Percentiles rank a stretch among this genome's conserved stretches.
Evolutionary conservation across 1,140 invertebrate genomes (phyloP).

Genomic region (Ctenoplectra terminalis): DNA sequence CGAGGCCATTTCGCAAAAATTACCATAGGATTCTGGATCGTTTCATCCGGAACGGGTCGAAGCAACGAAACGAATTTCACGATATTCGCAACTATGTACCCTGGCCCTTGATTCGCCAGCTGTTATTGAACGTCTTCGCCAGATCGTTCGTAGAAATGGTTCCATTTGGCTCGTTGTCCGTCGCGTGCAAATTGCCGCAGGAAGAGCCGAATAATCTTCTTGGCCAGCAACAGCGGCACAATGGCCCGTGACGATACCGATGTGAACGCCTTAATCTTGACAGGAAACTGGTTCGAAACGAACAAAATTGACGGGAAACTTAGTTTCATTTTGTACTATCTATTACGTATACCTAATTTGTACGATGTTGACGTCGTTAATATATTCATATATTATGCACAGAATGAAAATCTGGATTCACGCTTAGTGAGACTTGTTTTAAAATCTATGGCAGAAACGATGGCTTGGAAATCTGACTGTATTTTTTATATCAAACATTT

Average conservation of each 20-base stretch:
- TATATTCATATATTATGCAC: no score
- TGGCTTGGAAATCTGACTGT: no score
- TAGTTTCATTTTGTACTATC: not conserved
- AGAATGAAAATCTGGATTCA: no score
- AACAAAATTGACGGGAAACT: not conserved
- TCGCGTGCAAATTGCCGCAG: constrained; percentile 29
- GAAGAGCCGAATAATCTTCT: constrained; percentile 21
- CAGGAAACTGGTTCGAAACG: not conserved
- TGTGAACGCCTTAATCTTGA: not conserved
- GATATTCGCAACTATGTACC: not conserved
- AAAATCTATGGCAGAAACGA: no score
- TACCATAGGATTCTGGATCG: constrained; percentile 26
- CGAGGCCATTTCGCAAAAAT: not conserved
- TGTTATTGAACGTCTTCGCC: constrained; percentile 61
- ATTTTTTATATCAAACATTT: no score
- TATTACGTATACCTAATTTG: not conserved
- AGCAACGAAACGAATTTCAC: constrained; percentile 25
- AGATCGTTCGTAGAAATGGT: constrained; percentile 65
- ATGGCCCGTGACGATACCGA: not conserved
- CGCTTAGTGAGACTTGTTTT: no score
- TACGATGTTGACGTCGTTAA: no score
- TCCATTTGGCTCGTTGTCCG: constrained; percentile 52
- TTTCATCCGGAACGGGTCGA: constrained; percentile 9
- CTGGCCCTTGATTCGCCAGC: not conserved
- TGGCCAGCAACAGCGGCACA: not conserved